Conservation (phyloP, 2,797 vertebrate species). For the Urosaurus nigricauda region DNA sequence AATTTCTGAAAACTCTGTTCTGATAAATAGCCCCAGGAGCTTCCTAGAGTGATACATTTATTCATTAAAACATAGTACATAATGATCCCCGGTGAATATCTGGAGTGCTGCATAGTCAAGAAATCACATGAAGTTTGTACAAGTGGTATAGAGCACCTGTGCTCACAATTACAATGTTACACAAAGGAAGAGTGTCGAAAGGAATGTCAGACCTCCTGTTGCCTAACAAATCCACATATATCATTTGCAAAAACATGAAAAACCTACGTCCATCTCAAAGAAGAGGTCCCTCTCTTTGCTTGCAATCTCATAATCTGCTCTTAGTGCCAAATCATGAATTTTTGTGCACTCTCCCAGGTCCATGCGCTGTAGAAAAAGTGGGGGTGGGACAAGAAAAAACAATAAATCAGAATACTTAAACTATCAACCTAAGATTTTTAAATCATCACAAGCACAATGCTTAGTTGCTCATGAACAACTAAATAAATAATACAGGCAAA, state of each 20-base stretch:
- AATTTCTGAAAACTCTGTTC: background rate
- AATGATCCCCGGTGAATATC: background rate
- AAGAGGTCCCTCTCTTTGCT: slow-evolving; percentile 98
- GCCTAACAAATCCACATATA: background rate
- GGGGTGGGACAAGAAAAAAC: background rate
- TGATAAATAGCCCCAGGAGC: background rate
- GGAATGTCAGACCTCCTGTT: background rate
- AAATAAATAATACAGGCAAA: background rate
- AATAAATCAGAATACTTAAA: slow-evolving; percentile 28
- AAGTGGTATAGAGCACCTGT: background rate
- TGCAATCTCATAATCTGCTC: slow-evolving; percentile 99
- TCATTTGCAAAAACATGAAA: slow-evolving; percentile 10
- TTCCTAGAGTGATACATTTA: background rate
- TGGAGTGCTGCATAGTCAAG: too few relatives aligned
- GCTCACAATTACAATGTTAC: background rate
- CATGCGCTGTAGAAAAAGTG: slow-evolving; percentile 88
- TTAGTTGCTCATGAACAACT: background rate
- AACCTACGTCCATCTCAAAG: slow-evolving; percentile 97
- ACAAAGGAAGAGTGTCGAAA: background rate
- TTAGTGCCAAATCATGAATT: slow-evolving; percentile 97
- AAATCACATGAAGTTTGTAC: background rate
- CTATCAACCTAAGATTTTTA: background rate
- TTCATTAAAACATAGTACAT: background rate
- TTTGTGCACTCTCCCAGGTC: slow-evolving; percentile 98
- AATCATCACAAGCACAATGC: background rate